A percentile compares a stretch with the other conserved stretches of the same genome.
Evolutionary conservation across 2,113 vertebrate species (phyloP).

Genomic region (Prinia subflava): DNA sequence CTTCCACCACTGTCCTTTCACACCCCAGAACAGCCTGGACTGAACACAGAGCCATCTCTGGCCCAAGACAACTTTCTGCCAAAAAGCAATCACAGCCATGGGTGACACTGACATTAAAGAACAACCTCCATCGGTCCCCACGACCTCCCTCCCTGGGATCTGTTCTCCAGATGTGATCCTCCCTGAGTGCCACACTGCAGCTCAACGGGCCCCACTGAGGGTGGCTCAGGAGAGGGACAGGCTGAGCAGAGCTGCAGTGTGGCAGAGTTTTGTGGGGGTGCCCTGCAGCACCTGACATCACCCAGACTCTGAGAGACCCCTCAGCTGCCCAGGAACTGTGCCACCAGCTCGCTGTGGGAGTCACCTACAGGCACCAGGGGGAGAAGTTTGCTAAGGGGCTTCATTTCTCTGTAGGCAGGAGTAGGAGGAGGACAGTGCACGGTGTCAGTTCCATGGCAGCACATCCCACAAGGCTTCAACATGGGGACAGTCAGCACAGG

Average conservation of each 20-base stretch:
- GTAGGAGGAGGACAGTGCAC: rapidly evolving
- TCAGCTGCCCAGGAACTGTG: neutral
- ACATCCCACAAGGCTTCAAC: neutral
- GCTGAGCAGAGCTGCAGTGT: neutral
- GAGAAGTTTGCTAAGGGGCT: neutral
- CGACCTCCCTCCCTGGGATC: rapidly evolving
- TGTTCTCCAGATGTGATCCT: neutral
- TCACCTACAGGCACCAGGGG: neutral
- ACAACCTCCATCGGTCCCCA: neutral
- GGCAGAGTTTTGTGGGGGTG: neutral
- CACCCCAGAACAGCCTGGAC: neutral
- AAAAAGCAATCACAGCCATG: rapidly evolving
- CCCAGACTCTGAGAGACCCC: neutral
- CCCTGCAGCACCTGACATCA: neutral
- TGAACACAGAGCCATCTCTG: neutral
- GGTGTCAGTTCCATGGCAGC: neutral
- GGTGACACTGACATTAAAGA: neutral
- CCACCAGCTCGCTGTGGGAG: neutral
- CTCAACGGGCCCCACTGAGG: neutral
- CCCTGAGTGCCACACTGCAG: neutral
- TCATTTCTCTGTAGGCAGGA: neutral
- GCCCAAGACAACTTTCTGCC: neutral
- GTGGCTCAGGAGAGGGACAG: neutral
- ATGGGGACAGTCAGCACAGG: neutral
- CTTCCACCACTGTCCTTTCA: neutral